Evolutionary conservation across 1,140 invertebrate genomes (phyloP).

Genomic region (Sarcophaga peregrina): DNA sequence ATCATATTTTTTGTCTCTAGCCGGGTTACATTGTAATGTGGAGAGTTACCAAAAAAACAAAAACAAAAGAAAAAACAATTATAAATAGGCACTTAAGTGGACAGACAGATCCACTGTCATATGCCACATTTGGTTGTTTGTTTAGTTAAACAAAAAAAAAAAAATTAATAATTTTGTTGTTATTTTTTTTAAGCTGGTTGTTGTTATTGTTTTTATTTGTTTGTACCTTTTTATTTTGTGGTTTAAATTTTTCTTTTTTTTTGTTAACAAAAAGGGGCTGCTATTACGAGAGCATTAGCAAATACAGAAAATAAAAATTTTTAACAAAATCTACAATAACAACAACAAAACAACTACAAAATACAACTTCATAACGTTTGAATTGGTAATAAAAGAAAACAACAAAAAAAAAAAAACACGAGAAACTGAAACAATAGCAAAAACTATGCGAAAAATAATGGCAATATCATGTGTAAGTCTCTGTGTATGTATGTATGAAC

Average conservation of each 20-base stretch:
- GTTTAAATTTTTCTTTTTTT: not conserved
- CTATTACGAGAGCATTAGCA: conserved; percentile 13
- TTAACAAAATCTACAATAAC: not conserved
- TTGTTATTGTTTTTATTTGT: not conserved
- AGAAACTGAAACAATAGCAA: not conserved
- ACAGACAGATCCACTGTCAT: not conserved
- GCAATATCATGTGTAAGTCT: too few relatives aligned
- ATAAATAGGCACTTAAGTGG: too few relatives aligned
- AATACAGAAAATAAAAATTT: not conserved
- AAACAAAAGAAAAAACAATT: too few relatives aligned
- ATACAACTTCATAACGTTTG: not conserved
- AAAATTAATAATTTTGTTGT: not conserved
- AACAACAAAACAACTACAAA: not conserved
- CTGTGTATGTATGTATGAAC: too few relatives aligned
- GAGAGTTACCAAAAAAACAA: too few relatives aligned
- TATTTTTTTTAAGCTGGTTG: conserved; percentile 8
- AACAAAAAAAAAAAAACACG: not conserved
- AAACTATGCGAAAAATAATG: not conserved
- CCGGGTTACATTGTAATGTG: too few relatives aligned
- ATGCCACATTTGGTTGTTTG: conserved; percentile 21
- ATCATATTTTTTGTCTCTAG: too few relatives aligned
- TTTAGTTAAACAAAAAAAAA: not conserved
- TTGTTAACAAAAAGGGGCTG: not conserved
- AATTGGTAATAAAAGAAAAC: not conserved
- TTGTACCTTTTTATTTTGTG: conserved; percentile 5